Base-by-base conservation (phyloP, 2,797 vertebrate genomes). In the Mormyrus proboscirostris region DNA sequence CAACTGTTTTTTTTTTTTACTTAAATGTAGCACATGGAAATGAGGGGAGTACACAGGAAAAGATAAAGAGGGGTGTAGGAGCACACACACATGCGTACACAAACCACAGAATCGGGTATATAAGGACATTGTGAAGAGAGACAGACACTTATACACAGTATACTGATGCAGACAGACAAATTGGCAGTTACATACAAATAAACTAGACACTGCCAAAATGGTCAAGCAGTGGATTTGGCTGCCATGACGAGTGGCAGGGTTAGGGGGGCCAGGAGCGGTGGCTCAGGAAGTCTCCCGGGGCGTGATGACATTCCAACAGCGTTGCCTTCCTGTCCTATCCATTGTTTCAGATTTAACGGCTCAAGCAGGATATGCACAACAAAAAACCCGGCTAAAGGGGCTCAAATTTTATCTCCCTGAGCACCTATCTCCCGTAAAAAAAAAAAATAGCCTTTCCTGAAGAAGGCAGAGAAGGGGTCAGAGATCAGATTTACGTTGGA, bases 331-430 rank as follows among this genome's bases (percentile, higher is more conserved):
- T 84, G 91, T 87, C 89, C 89, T 5, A 88, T 89, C 92, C 89
- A 93, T 94, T 94, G 94, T 93, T 93, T 89, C 92, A 92, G 89
- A 88, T 91, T 89, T 93, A 94, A 93, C 93, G 55, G 92, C 92
- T 91, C 88, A 87, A 73, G 90, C 92, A 93, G 94, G 93, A 95
- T 94, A 92, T 89, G 88, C 76, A 57, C 53, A 38, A 88, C 47
- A 90, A 91, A 91, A 90, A 90, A 90, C 91, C 12, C 90, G 86
- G 88, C 88, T 89, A 86, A 90, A 86, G 59, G 59, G 44, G 38
- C 50, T 62, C 59, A 88, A 76, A 73, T 69, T 76, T 86, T 49
- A 88, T 86, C 79, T 73, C 83, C 87, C 57, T 88, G 33, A 88
- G 57, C 79, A 62, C 38, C 82, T 89, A 47, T 88, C 47, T 88